Evolutionary conservation across 2,888 invertebrate genomes (phyloP), one percentile per base, ranked within the genome.

Genomic region (Rhingia rostrata): DNA sequence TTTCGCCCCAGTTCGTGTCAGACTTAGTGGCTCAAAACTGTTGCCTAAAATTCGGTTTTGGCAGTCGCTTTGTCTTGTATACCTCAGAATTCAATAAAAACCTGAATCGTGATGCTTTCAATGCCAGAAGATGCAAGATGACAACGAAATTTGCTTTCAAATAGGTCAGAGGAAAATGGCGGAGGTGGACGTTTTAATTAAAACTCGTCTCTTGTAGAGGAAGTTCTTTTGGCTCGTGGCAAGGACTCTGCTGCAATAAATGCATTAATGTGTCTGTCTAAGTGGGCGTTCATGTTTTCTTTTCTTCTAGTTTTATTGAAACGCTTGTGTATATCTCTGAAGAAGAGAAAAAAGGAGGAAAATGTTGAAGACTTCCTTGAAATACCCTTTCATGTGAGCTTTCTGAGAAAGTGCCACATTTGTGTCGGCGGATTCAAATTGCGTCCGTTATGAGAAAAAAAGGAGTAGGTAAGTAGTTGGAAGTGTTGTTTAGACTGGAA

Each of bases 221-320:
- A 79, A 64, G 51, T 73, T 66, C 43, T 73, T 61, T 43, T 61
- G 45, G 22, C 66, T 60, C 7, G 53, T 37, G 60, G 43, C 80
- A 80, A 75, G 69, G 74, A 74, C 49, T 77, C 33, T 53, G 37
- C 45, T 53, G 37, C 30, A 45, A 54, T 70, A 69, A 81, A 77
- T 75, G 69, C 69, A 81, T 64, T 63, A 81, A 67, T 63, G 56
- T 74, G 69, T 80, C 53, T 32, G 67, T 63, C 49, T 47, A 69
- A 75, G 75, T 67, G 75, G 66, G 69, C 39, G 56, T 77, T 61
- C 12, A 14, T 75, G 63, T 58, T 61, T 39, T 14, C 5, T 41
- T 45, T 49, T 37, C 10, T 14, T 12, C 6, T 45, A 37, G 30
- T n/a, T n/a, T 54, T 54, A 45, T 53, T 39, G 7, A 66, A 67